Evolutionary conservation across 2,113 vertebrate species (phyloP).

Genomic region (Chauna torquata): DNA sequence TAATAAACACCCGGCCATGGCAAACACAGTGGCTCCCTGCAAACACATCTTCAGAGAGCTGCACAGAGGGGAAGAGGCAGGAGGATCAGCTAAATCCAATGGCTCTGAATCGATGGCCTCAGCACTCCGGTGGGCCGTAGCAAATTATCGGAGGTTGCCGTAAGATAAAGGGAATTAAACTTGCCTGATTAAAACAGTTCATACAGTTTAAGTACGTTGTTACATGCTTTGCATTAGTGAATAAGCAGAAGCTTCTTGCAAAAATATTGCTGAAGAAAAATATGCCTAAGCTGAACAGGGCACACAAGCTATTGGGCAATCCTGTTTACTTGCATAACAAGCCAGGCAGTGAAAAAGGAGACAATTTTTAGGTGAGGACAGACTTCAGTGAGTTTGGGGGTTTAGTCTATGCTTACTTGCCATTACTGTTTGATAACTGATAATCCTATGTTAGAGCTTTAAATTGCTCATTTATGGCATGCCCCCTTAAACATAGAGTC

Average conservation of each 20-base stretch:
- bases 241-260: neutral
- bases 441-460: neutral
- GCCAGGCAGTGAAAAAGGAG: neutral
- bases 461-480: neutral
- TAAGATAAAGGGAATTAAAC: neutral
- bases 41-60: neutral
- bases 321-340: neutral
- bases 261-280: neutral
- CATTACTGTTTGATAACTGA: neutral
- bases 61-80: neutral
- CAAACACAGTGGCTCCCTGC: neutral
- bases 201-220: neutral
- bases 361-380: neutral
- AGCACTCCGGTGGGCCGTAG: neutral
- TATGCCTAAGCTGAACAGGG: neutral
- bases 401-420: neutral
- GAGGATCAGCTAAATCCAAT: neutral
- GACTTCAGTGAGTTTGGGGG: neutral
- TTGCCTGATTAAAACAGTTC: neutral
- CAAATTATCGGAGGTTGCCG: neutral
- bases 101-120: neutral
- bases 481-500: neutral
- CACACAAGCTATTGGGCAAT: neutral
- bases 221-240: neutral
- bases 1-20: neutral